A percentile compares a stretch with the other conserved stretches of the same genome.
Evolutionary conservation across 2,888 invertebrate species (phyloP).

Genomic region (Andrena camellia): DNA sequence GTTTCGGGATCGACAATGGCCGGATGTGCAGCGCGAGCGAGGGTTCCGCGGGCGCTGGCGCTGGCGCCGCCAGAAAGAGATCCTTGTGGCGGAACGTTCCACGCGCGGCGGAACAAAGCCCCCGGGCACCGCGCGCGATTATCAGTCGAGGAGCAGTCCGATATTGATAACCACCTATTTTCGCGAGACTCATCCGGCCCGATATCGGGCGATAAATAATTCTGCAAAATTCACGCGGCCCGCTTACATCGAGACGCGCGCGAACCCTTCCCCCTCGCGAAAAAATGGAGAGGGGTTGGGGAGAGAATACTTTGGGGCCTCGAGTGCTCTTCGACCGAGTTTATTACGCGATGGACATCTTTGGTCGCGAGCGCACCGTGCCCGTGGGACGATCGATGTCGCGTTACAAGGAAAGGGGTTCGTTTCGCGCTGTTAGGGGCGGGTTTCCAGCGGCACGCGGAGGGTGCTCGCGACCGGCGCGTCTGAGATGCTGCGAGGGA

Average conservation of each 20-base stretch:
- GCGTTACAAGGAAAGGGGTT: background rate
- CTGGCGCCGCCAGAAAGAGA: conserved; percentile 10
- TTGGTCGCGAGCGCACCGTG: conserved; percentile 17
- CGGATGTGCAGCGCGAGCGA: background rate
- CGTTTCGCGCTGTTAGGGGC: background rate
- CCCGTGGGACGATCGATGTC: conserved; percentile 27
- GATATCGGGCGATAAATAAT: conserved; percentile 24
- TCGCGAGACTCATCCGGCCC: background rate
- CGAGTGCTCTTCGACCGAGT: conserved; percentile 31
- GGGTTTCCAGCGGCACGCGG: background rate
- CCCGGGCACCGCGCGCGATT: conserved; percentile 13
- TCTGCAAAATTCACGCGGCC: conserved; percentile 13
- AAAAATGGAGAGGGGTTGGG: too few species aligned
- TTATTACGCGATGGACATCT: conserved; percentile 18
- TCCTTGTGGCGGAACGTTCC: conserved; percentile 10
- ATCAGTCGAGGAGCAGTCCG: conserved; percentile 13
- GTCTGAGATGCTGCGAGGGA: background rate
- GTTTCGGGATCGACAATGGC: conserved; percentile 32
- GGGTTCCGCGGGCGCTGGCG: conserved; percentile 12
- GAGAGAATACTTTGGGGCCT: background rate
- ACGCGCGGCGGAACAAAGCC: background rate
- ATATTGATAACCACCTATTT: conserved; percentile 17
- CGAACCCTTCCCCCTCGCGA: conserved; percentile 14
- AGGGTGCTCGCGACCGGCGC: background rate
- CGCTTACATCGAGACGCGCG: conserved; percentile 5